Evolutionary conservation across 2,113 vertebrate genomes (phyloP), one percentile per base, ranked within the genome.

Genomic region (Talpa occidentalis): DNA sequence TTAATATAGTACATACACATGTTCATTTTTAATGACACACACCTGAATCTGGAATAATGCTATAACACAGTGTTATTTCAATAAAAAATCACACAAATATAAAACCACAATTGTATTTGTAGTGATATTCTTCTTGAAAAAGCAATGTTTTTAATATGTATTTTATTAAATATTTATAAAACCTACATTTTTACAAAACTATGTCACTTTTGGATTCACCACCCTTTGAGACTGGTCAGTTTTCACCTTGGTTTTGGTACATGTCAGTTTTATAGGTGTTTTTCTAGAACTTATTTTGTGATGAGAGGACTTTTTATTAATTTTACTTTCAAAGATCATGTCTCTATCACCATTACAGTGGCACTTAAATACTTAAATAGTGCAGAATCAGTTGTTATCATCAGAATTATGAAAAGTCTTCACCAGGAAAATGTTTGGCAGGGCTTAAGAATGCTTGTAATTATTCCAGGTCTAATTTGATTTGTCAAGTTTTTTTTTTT

Each of bases 381-480:
- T 69, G 60, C 2, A 69, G 24, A 93, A n/a, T 52, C 22, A 82
- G 10, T 21, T 92, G 32, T 95, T 81, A 40, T 62, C 62, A 28
- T 35, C 40, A 80, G 37, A 94, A 84, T 76, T 76, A 67, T 77
- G 37, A 92, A 59, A 92, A 95, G 2, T 6, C 22, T 84, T 90
- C 35, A 81, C 14, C 79, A 91, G 17, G 40, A 88, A 69, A 56
- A 56, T 73, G 94, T 54, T 70, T 64, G 54, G 28, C 10, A 56
- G 88, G 49, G 82, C 88, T 69, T 93, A 28, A 56, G 40, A 77
- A 74, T 67, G 60, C 40, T 94, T 92, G 44, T 59, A 92, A 90
- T 83, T 93, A 83, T 52, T 92, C 24, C 44, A 77, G 70, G 17
- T 24, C n/a, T 90, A 79, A 83, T 95, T 90, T 95, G 42, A 69